These are phyloP conservation scores for Nautilus pompilius DNA, from an alignment of 1,140 invertebrate species.

Conservation along the genomic window DNA sequence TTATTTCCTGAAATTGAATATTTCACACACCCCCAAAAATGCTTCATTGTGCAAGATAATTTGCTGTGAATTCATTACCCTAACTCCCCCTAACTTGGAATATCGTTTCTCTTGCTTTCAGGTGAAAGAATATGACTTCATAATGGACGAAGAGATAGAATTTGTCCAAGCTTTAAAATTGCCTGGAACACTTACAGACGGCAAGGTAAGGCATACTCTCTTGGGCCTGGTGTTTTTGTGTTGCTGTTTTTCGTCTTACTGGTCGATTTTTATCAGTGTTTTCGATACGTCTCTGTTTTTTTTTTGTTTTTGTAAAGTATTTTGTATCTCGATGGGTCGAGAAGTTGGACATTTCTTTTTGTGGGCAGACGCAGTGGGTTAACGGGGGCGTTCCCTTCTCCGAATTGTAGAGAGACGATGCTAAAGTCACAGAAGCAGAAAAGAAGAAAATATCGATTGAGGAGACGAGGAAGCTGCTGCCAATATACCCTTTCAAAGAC, in stretches of 20 bases:
- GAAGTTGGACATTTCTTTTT: too few species aligned
- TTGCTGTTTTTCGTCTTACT: too few species aligned
- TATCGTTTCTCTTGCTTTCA: constrained; percentile 17
- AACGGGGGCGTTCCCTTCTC: not conserved
- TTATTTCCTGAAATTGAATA: too few species aligned
- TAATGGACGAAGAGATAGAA: constrained; percentile 93
- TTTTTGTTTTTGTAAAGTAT: too few species aligned
- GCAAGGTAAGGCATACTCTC: constrained; percentile 53
- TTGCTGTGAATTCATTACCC: too few species aligned
- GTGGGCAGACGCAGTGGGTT: not conserved
- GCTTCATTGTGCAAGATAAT: too few species aligned
- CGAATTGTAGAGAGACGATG: constrained; percentile 23
- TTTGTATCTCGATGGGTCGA: not conserved
- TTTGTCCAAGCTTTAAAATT: constrained; percentile 92
- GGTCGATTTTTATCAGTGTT: too few species aligned
- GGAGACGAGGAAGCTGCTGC: constrained; percentile 89
- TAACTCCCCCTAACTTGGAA: too few species aligned
- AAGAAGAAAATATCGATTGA: constrained; percentile 80
- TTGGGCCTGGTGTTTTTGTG: too few species aligned
- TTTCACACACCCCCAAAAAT: too few species aligned
- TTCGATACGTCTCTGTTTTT: too few species aligned
- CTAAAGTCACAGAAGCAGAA: constrained; percentile 59
- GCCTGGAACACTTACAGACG: constrained; percentile 68
- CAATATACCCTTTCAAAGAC: constrained; percentile 90
- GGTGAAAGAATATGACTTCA: constrained; percentile 82